Evolutionary conservation across 2,797 vertebrate species (phyloP).

Genomic region (Propithecus perrieri): DNA sequence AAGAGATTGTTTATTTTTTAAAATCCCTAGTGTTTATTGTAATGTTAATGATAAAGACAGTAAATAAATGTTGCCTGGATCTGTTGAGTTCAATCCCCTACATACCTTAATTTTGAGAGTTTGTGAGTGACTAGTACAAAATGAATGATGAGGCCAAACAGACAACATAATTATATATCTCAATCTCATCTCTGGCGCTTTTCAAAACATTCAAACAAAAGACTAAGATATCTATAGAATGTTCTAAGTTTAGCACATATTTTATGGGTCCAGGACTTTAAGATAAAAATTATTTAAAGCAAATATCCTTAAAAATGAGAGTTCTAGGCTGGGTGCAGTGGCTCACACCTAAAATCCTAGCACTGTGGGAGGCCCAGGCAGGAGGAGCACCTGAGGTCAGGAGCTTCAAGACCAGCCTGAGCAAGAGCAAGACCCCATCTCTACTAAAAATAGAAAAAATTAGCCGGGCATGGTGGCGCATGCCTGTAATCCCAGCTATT

Average conservation of each 20-base stretch:
- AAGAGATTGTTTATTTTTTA: neutral
- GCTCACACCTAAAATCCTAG: neutral
- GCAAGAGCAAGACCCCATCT: neutral
- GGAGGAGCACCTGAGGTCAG: neutral
- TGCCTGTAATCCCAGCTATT: neutral
- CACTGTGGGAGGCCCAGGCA: neutral
- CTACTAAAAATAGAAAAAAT: neutral
- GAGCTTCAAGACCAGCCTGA: neutral
- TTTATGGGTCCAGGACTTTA: neutral
- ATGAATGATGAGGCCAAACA: neutral
- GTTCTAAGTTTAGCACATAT: neutral
- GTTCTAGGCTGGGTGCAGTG: no score
- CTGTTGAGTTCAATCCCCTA: neutral
- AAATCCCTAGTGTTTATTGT: neutral
- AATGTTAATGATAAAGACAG: neutral
- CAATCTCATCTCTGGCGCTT: neutral
- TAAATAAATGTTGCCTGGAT: neutral
- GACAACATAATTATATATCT: neutral
- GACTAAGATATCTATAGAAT: neutral
- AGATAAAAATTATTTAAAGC: slow-evolving; percentile 23
- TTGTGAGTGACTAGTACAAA: neutral
- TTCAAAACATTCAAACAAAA: neutral
- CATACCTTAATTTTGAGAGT: neutral
- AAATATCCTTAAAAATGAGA: neutral
- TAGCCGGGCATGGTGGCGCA: no score